phyloP scores from a whole-genome alignment of 1,140 invertebrate genomes.

The Odontomachus brunneus region DNA sequence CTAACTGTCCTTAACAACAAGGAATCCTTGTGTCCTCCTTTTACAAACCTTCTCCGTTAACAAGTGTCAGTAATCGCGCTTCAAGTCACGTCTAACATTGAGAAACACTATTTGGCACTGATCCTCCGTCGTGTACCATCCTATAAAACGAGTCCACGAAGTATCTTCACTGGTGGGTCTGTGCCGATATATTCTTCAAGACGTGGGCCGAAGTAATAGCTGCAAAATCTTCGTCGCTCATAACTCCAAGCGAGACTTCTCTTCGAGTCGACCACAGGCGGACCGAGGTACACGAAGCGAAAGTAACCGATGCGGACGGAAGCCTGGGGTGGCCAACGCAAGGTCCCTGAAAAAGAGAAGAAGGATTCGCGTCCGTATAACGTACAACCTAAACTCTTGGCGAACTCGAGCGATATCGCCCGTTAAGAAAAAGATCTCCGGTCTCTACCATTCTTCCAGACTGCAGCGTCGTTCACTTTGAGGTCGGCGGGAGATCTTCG shows the following conservation, averaged over 20 bases:
- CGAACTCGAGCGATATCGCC: constrained; percentile 4
- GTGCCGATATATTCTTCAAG: background rate
- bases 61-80: background rate
- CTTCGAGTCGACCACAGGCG: constrained; percentile 2
- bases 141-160: background rate
- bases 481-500: constrained; percentile 12
- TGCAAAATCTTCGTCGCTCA: constrained; percentile 1
- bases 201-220: background rate
- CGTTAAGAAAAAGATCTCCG: constrained; percentile 11
- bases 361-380: background rate
- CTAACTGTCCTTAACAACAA: constrained; percentile 10
- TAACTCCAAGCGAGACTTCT: background rate
- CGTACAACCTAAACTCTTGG: background rate
- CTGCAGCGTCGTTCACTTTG: background rate
- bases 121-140: background rate
- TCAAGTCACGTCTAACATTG: background rate
- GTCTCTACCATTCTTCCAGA: constrained; percentile 54
- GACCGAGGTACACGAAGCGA: background rate
- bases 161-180: no score
- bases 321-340: background rate
- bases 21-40: background rate
- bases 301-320: background rate
- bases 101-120: constrained; percentile 34
- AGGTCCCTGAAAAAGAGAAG: constrained; percentile 26
- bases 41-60: constrained; percentile 6